A percentile compares a stretch with the other conserved stretches of the same genome.
Conservation (phyloP, 1,140 invertebrate species). For the Diachasmimorpha longicaudata region DNA sequence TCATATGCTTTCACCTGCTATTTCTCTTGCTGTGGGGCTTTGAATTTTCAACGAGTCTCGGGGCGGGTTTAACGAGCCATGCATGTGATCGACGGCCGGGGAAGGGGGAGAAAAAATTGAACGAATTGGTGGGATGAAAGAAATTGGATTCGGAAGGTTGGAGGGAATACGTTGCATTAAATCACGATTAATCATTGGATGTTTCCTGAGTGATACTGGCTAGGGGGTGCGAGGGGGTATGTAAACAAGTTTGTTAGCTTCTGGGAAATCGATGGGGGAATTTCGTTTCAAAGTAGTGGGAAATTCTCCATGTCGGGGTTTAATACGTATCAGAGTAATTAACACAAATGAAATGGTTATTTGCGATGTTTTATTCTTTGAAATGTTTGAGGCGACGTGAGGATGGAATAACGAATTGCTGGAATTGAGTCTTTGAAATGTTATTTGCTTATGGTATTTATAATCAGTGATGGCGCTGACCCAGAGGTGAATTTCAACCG, state of each 20-base stretch:
- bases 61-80: slow-evolving; percentile 17
- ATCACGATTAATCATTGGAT: slow-evolving; percentile 15
- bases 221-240: neutral
- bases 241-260: slow-evolving; percentile 18
- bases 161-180: slow-evolving; percentile 12
- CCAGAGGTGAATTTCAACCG: no score
- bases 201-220: neutral
- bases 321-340: no score
- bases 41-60: slow-evolving; percentile 24
- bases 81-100: neutral
- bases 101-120: neutral
- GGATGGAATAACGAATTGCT: no score
- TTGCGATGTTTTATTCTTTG: no score
- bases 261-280: neutral
- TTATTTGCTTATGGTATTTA: no score
- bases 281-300: no score
- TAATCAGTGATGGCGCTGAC: no score
- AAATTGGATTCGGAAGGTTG: neutral
- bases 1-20: slow-evolving; percentile 12
- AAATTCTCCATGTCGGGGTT: no score
- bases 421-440: no score
- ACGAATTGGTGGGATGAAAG: neutral
- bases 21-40: slow-evolving; percentile 11
- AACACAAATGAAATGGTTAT: no score
- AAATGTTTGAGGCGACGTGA: no score